A percentile compares a stretch with the other conserved stretches of the same genome.
phyloP scores from a whole-genome alignment of 2,888 invertebrate genomes.

The Drosophila paramelanica region DNA sequence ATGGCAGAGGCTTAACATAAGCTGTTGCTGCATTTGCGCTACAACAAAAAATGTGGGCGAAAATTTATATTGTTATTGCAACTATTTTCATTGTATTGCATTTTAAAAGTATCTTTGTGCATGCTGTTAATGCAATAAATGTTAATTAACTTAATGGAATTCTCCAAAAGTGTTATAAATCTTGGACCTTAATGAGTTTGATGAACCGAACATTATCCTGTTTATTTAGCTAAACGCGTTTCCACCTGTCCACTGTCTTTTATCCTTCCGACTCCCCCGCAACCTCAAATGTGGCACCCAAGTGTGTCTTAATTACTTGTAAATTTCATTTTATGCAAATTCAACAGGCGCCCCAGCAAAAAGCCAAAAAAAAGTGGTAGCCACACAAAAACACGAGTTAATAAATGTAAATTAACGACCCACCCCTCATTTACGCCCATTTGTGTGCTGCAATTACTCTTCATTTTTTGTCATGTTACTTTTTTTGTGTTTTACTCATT shows the following conservation, averaged over 20 bases:
- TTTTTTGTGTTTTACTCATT: conserved; percentile 8
- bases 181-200: background rate
- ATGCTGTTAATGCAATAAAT: too few relatives aligned
- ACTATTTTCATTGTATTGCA: background rate
- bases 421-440: conserved; percentile 29
- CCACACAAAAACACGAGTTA: conserved; percentile 71
- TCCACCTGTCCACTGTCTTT: background rate
- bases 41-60: conserved; percentile 15
- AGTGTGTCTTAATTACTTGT: conserved; percentile 39
- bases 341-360: conserved; percentile 4
- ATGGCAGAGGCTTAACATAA: conserved; percentile 37
- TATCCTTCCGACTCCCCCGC: background rate
- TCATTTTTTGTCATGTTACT: conserved; percentile 1
- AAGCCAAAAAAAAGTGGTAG: conserved; percentile 14
- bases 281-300: conserved; percentile 9
- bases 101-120: background rate
- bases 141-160: background rate
- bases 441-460: conserved; percentile 43
- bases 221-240: background rate
- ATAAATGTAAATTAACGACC: conserved; percentile 81
- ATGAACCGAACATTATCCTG: background rate
- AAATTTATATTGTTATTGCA: background rate
- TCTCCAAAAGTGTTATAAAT: background rate
- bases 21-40: conserved; percentile 50
- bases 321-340: conserved; percentile 62